Conservation (phyloP, 2,888 invertebrate genomes). For the Melipona bicolor region DNA sequence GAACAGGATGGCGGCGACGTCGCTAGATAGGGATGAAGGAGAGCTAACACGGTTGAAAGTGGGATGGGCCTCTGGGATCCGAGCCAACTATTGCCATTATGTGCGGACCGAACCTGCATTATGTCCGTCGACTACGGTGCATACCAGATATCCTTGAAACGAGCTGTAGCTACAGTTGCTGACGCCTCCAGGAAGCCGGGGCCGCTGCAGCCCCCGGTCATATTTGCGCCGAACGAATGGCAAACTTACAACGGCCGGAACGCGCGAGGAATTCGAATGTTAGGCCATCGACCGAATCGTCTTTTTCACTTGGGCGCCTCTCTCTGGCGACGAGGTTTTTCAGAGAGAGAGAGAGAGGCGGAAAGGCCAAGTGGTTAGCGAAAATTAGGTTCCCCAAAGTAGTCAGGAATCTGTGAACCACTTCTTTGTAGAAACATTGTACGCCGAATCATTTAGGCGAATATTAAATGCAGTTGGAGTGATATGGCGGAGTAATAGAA, state of each 20-base stretch:
- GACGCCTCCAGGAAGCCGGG: conserved; percentile 61
- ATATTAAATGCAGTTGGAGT: conserved; percentile 36
- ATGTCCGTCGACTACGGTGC: conserved; percentile 68
- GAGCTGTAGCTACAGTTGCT: conserved; percentile 67
- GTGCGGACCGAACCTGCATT: conserved; percentile 71
- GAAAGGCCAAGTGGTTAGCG: conserved; percentile 22
- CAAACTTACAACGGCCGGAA: conserved; percentile 47
- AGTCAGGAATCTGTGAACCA: conserved; percentile 25
- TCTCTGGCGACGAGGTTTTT: not conserved
- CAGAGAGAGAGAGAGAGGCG: not conserved
- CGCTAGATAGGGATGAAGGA: conserved; percentile 27
- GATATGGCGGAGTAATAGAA: too few species aligned
- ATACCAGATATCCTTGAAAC: conserved; percentile 75
- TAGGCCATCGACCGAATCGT: not conserved
- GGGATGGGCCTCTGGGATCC: conserved; percentile 70
- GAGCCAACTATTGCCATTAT: conserved; percentile 78
- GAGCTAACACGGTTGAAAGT: conserved; percentile 62
- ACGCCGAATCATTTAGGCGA: conserved; percentile 26
- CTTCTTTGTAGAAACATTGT: not conserved
- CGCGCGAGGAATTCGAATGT: conserved; percentile 64
- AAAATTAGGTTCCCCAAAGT: conserved; percentile 39
- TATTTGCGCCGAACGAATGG: conserved; percentile 65
- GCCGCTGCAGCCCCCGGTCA: conserved; percentile 27
- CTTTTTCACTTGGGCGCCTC: not conserved
- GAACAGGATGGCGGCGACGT: conserved; percentile 8